Percentiles rank a stretch among this genome's conserved stretches.
Conservation (phyloP, 2,113 vertebrate species). For the Fregata magnificens region DNA sequence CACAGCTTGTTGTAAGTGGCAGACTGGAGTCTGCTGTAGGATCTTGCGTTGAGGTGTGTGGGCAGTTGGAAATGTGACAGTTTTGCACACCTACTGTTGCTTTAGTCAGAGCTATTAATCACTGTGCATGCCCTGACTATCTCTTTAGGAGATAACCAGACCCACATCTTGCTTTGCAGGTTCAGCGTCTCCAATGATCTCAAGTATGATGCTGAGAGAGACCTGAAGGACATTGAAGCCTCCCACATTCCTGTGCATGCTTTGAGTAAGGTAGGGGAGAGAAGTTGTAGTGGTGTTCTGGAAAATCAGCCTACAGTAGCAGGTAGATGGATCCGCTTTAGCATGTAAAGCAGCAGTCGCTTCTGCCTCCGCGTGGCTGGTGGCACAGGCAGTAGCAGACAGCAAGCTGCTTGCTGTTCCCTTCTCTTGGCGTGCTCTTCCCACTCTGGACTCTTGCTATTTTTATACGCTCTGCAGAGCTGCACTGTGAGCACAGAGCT, state of each 20-base stretch:
- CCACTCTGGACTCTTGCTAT: background rate
- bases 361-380: background rate
- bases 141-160: background rate
- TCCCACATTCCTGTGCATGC: slow-evolving; percentile 89
- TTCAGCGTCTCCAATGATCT: slow-evolving; percentile 99
- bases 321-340: background rate
- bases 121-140: background rate
- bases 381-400: background rate
- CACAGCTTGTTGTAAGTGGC: background rate
- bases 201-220: slow-evolving; percentile 95
- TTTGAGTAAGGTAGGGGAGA: slow-evolving; percentile 89
- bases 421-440: background rate
- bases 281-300: background rate
- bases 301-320: background rate
- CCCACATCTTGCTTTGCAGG: slow-evolving; percentile 69
- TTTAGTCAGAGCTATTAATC: background rate
- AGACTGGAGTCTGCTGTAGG: background rate
- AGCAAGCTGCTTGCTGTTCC: background rate
- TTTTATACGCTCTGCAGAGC: background rate
- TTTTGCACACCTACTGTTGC: background rate
- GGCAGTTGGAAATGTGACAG: background rate
- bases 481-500: background rate
- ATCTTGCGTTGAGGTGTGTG: background rate
- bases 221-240: slow-evolving; percentile 95
- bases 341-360: background rate